Base-by-base conservation (phyloP, 2,113 vertebrate species). In the Phaethon lepturus region DNA sequence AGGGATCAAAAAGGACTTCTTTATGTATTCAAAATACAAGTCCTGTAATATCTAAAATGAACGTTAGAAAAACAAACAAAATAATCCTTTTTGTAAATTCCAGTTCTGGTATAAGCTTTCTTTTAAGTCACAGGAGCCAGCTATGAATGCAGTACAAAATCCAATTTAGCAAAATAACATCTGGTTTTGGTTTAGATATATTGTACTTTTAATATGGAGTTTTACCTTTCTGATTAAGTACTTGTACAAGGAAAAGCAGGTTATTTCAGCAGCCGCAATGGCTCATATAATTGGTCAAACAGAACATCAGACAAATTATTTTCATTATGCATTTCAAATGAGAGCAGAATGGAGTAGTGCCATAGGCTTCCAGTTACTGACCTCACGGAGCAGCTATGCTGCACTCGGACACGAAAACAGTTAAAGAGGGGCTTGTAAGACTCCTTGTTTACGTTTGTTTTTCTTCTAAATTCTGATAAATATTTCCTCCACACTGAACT, bases 41-140 rank as follows among this genome's bases (percentile, higher is more conserved):
- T 42, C 92, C 49, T 79, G 16, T 49, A 76, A 60, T 94, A 91
- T 79, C 76, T 86, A 68, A 90, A 76, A 80, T 88, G 73, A 90
- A 82, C 62, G 94, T 90, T 81, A 73, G 75, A 64, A 95, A 93
- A 96, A 68, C 87, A 96, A 96, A 93, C 66, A 88, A 75, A 89
- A 91, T 66, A 91, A 95, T 95, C 76, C 35, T 85, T 91, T 96
- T 64, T 63, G 49, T 58, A 95, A 94, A 96, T 89, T 93, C 38
- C 71, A 88, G 0, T 93, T 90, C 67, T 76, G 18, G 25, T 87
- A 26, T 90, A 84, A 85, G 50, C 77, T 86, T 87, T 85, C 28
- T 93, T 93, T 80, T 86, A 80, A 86, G 50, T 82, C 47, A 42
- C 26, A 56, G 62, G 23, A 93, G 38, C 53, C 86, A 79, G 69